phyloP scores from a whole-genome alignment of 2,113 vertebrate genomes.

The Apaloderma vittatum region DNA sequence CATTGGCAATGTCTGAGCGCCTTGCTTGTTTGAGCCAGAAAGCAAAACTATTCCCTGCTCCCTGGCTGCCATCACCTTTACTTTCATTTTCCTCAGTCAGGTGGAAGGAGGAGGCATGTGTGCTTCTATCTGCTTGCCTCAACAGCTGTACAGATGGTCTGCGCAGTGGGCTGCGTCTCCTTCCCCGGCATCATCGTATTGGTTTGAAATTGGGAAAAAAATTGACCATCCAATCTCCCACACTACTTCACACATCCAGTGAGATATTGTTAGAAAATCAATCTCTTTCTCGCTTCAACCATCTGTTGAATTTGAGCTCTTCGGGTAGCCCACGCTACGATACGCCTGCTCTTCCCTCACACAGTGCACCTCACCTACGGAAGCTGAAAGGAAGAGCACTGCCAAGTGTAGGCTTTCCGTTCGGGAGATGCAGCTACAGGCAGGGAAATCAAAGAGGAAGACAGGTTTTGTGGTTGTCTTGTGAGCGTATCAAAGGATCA shows the following conservation, averaged over 20 bases:
- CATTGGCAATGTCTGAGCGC: neutral
- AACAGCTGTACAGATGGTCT: neutral
- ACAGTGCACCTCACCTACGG: neutral
- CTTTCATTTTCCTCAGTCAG: neutral
- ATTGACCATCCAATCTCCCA: neutral
- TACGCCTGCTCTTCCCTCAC: neutral
- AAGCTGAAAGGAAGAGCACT: neutral
- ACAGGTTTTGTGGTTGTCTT: neutral
- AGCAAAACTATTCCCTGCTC: neutral
- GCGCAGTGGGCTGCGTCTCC: neutral
- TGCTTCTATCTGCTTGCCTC: neutral
- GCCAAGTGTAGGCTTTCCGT: neutral
- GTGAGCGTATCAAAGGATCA: neutral
- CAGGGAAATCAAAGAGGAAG: neutral
- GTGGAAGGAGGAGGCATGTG: neutral
- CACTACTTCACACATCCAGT: neutral
- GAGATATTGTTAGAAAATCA: neutral
- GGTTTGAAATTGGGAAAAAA: neutral
- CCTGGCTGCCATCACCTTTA: neutral
- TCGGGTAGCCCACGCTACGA: fast-evolving
- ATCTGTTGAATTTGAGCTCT: neutral
- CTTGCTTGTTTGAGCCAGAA: neutral
- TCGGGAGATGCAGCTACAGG: neutral
- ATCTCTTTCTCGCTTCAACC: neutral
- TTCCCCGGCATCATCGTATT: neutral